These are phyloP conservation scores for Calonectris borealis DNA, from an alignment of 2,113 vertebrate species.

Conservation along the genomic window DNA sequence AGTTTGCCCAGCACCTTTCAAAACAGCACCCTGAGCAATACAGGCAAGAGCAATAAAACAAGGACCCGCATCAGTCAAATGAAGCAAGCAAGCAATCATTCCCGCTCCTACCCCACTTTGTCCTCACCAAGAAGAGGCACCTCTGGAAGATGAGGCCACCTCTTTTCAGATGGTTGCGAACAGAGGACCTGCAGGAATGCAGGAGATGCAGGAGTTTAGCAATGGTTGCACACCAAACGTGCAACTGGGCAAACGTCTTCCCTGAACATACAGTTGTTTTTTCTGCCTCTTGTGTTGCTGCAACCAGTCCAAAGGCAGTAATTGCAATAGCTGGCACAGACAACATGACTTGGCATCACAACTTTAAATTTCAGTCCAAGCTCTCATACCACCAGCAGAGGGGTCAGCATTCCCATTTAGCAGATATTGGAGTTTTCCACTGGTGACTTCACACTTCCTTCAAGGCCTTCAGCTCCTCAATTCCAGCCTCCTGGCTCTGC, in stretches of 20 bases:
- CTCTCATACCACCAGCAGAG: neutral
- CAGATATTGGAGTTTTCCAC: neutral
- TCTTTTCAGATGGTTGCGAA: neutral
- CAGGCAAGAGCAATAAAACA: neutral
- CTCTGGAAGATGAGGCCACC: neutral
- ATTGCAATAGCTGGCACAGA: neutral
- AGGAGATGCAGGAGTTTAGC: neutral
- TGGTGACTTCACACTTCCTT: neutral
- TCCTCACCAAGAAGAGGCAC: neutral
- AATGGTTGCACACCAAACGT: neutral
- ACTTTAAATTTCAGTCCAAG: neutral
- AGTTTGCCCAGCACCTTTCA: neutral
- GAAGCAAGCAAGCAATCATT: neutral
- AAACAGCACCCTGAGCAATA: neutral
- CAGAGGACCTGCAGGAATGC: neutral
- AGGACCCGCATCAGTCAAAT: neutral
- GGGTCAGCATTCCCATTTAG: neutral
- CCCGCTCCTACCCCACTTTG: neutral
- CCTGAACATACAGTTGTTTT: neutral
- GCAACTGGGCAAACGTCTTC: neutral
- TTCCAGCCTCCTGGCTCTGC: neutral
- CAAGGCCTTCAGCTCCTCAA: neutral
- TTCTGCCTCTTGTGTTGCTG: neutral
- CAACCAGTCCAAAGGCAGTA: neutral
- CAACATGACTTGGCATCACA: neutral